Conservation (phyloP, 1,140 invertebrate species). For the Sesamia nonagrioides region DNA sequence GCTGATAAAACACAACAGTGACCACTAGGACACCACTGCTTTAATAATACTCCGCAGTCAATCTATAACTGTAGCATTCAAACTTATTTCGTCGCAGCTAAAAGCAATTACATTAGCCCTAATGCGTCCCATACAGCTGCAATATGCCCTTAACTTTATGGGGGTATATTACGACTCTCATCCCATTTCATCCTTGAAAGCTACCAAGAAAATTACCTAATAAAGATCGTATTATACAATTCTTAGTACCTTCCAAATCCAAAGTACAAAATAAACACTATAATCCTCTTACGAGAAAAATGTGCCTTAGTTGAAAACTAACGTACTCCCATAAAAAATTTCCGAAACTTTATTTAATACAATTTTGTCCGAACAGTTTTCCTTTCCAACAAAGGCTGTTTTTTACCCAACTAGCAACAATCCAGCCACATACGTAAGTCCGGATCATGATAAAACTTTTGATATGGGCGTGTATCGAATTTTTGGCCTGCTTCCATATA, state of each 20-base stretch:
- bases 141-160: not conserved
- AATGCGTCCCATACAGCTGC: not conserved
- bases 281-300: not conserved
- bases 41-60: not conserved
- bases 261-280: not conserved
- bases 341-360: too few relatives aligned
- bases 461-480: constrained; percentile 6
- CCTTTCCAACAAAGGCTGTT: not conserved
- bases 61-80: too few relatives aligned
- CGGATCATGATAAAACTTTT: constrained; percentile 33
- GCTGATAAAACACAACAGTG: too few relatives aligned
- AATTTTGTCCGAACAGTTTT: not conserved
- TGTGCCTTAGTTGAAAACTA: not conserved
- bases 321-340: not conserved
- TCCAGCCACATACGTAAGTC: constrained; percentile 13
- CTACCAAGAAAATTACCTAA: too few relatives aligned
- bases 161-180: not conserved
- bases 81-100: not conserved
- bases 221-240: too few relatives aligned
- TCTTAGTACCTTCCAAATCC: not conserved
- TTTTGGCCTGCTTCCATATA: constrained; percentile 1
- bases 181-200: not conserved
- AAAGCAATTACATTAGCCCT: constrained; percentile 4
- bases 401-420: constrained; percentile 14
- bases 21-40: not conserved